Conservation (phyloP, 2,888 invertebrate species). For the Mesorhabditis belari region DNA sequence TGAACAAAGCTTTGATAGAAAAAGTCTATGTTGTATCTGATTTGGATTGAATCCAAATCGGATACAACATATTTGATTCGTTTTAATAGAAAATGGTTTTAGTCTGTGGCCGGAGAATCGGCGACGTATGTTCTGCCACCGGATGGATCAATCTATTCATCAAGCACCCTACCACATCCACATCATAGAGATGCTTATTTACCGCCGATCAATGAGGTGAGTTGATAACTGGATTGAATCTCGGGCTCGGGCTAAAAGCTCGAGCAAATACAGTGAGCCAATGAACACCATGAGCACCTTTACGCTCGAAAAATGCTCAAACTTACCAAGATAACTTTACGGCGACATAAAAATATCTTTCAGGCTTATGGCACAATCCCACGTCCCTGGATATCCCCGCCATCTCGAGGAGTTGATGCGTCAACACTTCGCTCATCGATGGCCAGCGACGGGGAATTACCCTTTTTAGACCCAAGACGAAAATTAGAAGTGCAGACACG, state of each 20-base stretch:
- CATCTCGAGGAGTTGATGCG: neutral
- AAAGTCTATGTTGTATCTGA: no score
- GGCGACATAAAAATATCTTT: no score
- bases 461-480: slow-evolving; percentile 47
- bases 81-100: no score
- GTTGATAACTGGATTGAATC: no score
- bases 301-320: no score
- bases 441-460: slow-evolving; percentile 23
- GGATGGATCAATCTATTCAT: slow-evolving; percentile 2
- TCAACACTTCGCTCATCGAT: slow-evolving; percentile 6
- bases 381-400: neutral
- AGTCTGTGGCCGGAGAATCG: neutral
- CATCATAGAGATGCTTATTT: neutral
- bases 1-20: no score
- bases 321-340: no score
- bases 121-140: slow-evolving; percentile 5
- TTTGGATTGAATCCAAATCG: no score
- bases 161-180: neutral
- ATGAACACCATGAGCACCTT: no score
- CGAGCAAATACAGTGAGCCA: no score
- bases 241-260: no score
- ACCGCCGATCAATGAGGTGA: neutral
- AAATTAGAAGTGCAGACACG: slow-evolving; percentile 46
- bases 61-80: no score
- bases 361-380: neutral